phyloP scores from a whole-genome alignment of 2,113 vertebrate genomes.

The Cyphomyrus plagiostoma region DNA sequence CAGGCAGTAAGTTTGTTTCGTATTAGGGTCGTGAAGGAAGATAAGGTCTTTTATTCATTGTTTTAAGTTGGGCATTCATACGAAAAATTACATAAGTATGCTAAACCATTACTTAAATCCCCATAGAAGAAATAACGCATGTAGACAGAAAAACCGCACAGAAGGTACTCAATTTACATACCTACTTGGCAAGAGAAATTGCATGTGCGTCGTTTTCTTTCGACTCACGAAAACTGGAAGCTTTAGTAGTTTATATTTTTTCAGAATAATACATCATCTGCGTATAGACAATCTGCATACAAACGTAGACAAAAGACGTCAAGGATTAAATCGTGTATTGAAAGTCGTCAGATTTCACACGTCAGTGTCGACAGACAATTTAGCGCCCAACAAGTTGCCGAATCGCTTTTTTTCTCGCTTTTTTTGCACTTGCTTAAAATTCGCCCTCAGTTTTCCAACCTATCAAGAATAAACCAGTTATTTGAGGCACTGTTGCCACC shows the following conservation, averaged over 20 bases:
- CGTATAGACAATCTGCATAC: neutral
- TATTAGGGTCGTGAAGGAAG: neutral
- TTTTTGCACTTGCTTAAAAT: neutral
- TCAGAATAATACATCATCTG: neutral
- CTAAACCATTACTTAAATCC: neutral
- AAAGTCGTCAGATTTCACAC: neutral
- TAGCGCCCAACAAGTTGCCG: neutral
- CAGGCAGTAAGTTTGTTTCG: neutral
- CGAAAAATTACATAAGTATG: neutral
- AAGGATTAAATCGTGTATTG: neutral
- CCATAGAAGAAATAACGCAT: neutral
- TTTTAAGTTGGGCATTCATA: neutral
- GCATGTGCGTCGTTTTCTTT: neutral
- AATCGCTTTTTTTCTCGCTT: neutral
- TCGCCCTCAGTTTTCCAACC: neutral
- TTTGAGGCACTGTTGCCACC: neutral
- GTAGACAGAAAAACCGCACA: neutral
- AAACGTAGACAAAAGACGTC: neutral
- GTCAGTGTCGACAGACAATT: neutral
- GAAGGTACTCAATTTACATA: neutral
- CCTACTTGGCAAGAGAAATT: neutral
- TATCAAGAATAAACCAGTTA: neutral
- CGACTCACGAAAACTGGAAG: neutral
- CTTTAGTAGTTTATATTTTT: neutral
- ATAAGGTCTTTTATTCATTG: too few species aligned